These are phyloP conservation scores for Stegana nigrithorax DNA, from an alignment of 2,888 invertebrate genomes.

Conservation along the genomic window DNA sequence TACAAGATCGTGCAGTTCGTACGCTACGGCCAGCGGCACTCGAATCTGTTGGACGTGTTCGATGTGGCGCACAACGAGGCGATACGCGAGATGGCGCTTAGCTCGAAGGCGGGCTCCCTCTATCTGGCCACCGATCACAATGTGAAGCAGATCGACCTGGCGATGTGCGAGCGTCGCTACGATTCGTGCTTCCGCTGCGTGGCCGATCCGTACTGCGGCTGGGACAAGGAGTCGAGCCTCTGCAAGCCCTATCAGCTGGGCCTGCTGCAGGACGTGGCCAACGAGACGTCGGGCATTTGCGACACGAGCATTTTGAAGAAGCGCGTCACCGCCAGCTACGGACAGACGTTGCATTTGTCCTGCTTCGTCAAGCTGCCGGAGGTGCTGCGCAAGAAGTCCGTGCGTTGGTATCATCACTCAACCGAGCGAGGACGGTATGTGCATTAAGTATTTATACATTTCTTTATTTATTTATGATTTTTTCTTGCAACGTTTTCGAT, in stretches of 20 bases:
- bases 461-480: no score
- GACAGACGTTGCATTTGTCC: constrained; percentile 90
- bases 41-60: constrained; percentile 89
- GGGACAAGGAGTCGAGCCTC: constrained; percentile 89
- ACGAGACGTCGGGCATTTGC: constrained; percentile 89
- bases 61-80: constrained; percentile 89
- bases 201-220: constrained; percentile 95
- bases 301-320: constrained; percentile 90
- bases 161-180: constrained; percentile 90
- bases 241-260: constrained; percentile 90
- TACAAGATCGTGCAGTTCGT: constrained; percentile 95
- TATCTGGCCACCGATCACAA: constrained; percentile 90
- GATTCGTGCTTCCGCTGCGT: constrained; percentile 93
- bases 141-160: constrained; percentile 89
- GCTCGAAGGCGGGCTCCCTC: constrained; percentile 86
- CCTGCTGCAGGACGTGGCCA: constrained; percentile 88
- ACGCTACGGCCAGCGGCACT: constrained; percentile 83
- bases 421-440: constrained; percentile 83
- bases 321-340: constrained; percentile 91
- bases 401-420: constrained; percentile 89
- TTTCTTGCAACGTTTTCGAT: no score
- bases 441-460: background rate
- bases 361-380: constrained; percentile 92
- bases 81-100: constrained; percentile 88
- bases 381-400: constrained; percentile 82